Evolutionary conservation across 2,888 invertebrate species (phyloP), one percentile per base, ranked within the genome.

Genomic region (Scaeva pyrastri): DNA sequence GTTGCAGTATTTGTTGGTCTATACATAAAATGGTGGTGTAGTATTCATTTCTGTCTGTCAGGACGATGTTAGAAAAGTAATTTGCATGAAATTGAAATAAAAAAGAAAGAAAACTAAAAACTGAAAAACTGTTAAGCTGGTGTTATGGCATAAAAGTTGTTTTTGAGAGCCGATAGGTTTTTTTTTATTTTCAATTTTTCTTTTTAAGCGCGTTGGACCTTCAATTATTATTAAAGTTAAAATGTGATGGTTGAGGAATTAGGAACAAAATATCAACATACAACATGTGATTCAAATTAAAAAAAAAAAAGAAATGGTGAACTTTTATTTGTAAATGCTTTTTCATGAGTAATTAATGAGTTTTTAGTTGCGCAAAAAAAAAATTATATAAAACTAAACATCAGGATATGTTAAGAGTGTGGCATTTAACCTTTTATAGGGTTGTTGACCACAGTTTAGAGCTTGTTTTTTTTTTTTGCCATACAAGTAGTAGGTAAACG

Each of bases 21-120:
- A 8, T 36, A 41, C 36, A 62, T 62, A 62, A 43, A n/a, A 39
- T 60, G 64, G 23, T 52, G 58, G 58, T 56, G 48, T 39, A 52
- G 75, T 84, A 73, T 86, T 77, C 82, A 77, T 68, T 68, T 39
- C 36, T 82, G 85, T 82, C 86, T 77, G 82, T 74, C 77, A 71
- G 82, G 19, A 36, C 45, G 56, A 66, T 82, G 86, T 74, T 82
- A 66, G 77, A 64, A 45, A 78, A 82, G 77, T 86, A 82, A 86
- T 86, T 86, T 86, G 82, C 86, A 86, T 86, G 82, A 77, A 86
- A 86, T 78, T 74, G 77, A 86, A 86, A 82, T 82, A 71, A 80
- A 85, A 85, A 72, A 19, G 19, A 5, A 55, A 56, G 23, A 76
- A 48, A n/a, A 45, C n/a, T 31, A 48, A 19, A 43, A 26, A 31